Percentiles rank a stretch among this genome's conserved stretches.
Evolutionary conservation across 2,888 invertebrate species (phyloP).

Genomic region (Melikaiella ostensackeni): DNA sequence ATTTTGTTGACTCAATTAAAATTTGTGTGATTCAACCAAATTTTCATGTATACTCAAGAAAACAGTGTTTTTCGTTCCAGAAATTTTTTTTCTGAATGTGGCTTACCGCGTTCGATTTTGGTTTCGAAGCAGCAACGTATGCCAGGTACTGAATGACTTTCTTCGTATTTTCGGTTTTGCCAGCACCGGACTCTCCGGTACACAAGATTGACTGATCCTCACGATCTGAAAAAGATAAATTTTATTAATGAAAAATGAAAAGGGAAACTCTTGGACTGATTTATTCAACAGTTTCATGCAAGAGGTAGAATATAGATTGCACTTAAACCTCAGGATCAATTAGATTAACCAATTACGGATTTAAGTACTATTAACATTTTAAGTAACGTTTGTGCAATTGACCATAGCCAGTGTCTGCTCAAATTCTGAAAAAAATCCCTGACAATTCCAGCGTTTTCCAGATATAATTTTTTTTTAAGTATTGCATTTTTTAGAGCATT

Average conservation of each 20-base stretch:
- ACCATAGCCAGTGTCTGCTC: background rate
- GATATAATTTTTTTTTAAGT: too few species aligned
- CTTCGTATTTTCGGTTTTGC: constrained; percentile 99
- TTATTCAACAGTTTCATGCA: background rate
- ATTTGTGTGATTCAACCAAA: too few species aligned
- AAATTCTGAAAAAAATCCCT: too few species aligned
- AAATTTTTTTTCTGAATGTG: too few species aligned
- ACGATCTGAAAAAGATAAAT: constrained; percentile 85
- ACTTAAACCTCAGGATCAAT: background rate
- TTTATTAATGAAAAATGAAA: background rate
- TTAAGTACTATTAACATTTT: background rate
- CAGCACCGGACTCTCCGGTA: constrained; percentile 99
- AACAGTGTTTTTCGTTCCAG: too few species aligned
- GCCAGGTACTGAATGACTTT: constrained; percentile 99
- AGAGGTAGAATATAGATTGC: background rate
- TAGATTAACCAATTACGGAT: background rate
- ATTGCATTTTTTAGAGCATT: too few species aligned
- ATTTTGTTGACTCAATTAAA: too few species aligned
- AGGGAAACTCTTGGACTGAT: background rate
- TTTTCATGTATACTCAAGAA: too few species aligned
- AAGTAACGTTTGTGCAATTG: background rate
- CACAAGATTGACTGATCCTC: constrained; percentile 99
- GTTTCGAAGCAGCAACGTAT: constrained; percentile 98
- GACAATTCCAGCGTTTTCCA: too few species aligned
- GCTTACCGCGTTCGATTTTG: constrained; percentile 93